A percentile compares a stretch with the other conserved stretches of the same genome.
These are phyloP conservation scores for Cydia pomonella DNA, from an alignment of 1,140 invertebrate species.

Conservation along the genomic window DNA sequence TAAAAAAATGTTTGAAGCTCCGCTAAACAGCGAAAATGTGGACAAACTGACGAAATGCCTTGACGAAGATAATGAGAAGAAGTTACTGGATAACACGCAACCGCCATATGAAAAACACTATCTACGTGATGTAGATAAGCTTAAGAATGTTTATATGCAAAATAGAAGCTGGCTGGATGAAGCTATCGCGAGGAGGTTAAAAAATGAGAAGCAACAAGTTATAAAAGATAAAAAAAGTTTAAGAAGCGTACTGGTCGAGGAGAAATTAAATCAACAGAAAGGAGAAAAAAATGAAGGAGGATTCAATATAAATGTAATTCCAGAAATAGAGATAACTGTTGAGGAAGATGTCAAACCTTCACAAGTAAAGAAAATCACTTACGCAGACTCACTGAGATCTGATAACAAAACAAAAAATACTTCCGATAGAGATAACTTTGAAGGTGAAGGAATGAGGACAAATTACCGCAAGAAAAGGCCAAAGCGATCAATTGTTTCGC, in stretches of 20 bases:
- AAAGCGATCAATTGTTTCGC: conserved; percentile 43
- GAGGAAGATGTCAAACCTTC: conserved; percentile 9
- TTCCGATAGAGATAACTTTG: conserved; percentile 39
- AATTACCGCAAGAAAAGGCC: conserved; percentile 45
- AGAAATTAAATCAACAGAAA: conserved; percentile 10
- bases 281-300: not conserved
- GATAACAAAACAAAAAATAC: conserved; percentile 42
- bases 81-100: conserved; percentile 45
- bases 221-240: conserved; percentile 46
- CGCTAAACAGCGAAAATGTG: conserved; percentile 59
- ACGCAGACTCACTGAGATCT: conserved; percentile 63
- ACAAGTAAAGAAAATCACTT: conserved; percentile 49
- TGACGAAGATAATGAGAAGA: conserved; percentile 52
- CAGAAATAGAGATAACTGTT: conserved; percentile 17
- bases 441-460: conserved; percentile 40
- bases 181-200: conserved; percentile 59
- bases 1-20: conserved; percentile 70
- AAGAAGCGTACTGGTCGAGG: conserved; percentile 39
- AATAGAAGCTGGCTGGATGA: conserved; percentile 70
- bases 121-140: conserved; percentile 58
- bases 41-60: conserved; percentile 65
- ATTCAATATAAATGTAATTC: conserved; percentile 19
- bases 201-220: conserved; percentile 47
- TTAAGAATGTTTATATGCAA: conserved; percentile 64
- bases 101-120: conserved; percentile 63